These are phyloP conservation scores for Progne subis DNA, from an alignment of 2,113 vertebrate species.

Conservation along the genomic window DNA sequence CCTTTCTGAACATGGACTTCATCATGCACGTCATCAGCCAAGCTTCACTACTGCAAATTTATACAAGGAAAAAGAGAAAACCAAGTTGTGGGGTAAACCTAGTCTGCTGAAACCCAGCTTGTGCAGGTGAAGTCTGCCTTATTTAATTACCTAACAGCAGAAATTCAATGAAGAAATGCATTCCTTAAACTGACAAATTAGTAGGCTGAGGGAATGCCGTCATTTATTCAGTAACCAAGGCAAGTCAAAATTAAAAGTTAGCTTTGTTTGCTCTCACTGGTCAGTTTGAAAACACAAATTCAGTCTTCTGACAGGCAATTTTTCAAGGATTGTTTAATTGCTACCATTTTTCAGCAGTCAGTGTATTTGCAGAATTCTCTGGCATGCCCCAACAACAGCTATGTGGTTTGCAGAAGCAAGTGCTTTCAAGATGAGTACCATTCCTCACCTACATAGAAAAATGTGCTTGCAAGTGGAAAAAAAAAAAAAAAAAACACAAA, in stretches of 20 bases:
- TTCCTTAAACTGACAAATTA: not conserved
- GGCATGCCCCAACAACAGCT: not conserved
- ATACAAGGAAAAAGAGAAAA: not conserved
- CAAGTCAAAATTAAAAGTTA: not conserved
- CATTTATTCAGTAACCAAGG: not conserved
- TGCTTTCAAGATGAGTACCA: conserved; percentile 32
- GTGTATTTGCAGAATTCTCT: not conserved
- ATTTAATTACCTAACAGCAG: not conserved
- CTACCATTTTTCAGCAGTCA: not conserved
- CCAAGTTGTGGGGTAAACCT: not conserved
- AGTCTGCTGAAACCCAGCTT: not conserved
- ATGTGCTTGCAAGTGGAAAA: not conserved
- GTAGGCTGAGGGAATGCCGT: not conserved
- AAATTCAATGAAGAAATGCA: not conserved
- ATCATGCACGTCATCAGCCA: not conserved
- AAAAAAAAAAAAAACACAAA: not conserved
- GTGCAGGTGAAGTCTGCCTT: not conserved
- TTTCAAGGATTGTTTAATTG: conserved; percentile 31
- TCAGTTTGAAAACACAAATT: not conserved
- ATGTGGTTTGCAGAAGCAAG: not conserved
- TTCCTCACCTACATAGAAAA: conserved; percentile 67
- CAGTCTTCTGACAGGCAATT: conserved; percentile 20
- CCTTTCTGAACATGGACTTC: not conserved
- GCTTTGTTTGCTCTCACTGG: not conserved
- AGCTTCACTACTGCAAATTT: not conserved